Evolutionary conservation across 1,140 invertebrate genomes (phyloP), one percentile per base, ranked within the genome.

Genomic region (Acarapis woodi): DNA sequence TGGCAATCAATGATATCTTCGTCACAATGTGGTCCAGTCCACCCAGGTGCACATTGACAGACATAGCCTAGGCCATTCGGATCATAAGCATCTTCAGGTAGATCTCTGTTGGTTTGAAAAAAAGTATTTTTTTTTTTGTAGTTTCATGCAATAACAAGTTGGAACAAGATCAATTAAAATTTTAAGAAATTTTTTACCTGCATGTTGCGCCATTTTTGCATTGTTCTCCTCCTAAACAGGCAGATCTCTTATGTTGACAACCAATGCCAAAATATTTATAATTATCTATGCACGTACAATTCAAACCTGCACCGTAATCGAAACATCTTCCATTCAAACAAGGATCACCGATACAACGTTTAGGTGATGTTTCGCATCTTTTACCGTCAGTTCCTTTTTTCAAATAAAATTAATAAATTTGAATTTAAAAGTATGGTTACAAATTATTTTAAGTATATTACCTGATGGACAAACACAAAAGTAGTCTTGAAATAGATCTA

Each of bases 381-480:
- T 88, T 87, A 10, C 79, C 80, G 51, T 85, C 79, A 2, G 79
- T 85, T 47, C 79, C n/a, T n/a, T n/a, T n/a, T n/a, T n/a, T n/a
- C n/a, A n/a, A n/a, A n/a, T n/a, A n/a, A n/a, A n/a, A n/a, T n/a
- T n/a, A n/a, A n/a, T n/a, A n/a, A n/a, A n/a, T n/a, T n/a, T n/a
- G n/a, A n/a, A n/a, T n/a, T n/a, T n/a, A n/a, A n/a, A n/a, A n/a
- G n/a, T n/a, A n/a, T n/a, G n/a, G n/a, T n/a, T n/a, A n/a, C n/a
- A n/a, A n/a, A n/a, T n/a, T n/a, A n/a, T n/a, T n/a, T n/a, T n/a
- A n/a, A n/a, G n/a, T n/a, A n/a, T n/a, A n/a, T n/a, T n/a, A n/a
- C n/a, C 79, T 40, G 74, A 80, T 30, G 79, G 79, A 48, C 79
- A 85, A 62, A 87, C 82, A 50, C 85, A 90, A 68, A 93, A 93